Evolutionary conservation across 2,113 vertebrate species (phyloP).

Genomic region (Oriolus oriolus): DNA sequence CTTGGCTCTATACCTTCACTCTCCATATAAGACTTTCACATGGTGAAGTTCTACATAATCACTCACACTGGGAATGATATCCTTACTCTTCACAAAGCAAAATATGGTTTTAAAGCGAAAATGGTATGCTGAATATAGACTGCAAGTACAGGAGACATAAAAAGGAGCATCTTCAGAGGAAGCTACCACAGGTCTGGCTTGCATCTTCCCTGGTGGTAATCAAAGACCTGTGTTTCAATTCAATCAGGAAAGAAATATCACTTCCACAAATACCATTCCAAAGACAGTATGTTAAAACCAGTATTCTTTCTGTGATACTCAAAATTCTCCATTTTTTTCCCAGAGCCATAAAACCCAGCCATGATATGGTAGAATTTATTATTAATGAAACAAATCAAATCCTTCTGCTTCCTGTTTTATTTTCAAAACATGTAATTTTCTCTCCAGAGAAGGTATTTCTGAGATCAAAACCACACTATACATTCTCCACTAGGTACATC

Average conservation of each 20-base stretch:
- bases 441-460: neutral
- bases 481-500: neutral
- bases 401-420: neutral
- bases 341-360: neutral
- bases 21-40: neutral
- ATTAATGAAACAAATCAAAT: neutral
- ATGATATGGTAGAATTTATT: neutral
- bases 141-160: neutral
- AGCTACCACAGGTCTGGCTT: neutral
- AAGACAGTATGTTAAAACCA: neutral
- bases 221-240: neutral
- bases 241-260: neutral
- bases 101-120: neutral
- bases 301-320: neutral
- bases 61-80: neutral
- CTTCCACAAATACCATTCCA: neutral
- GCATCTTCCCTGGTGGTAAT: neutral
- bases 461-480: neutral
- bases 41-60: neutral
- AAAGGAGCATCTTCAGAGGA: neutral
- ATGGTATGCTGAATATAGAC: neutral
- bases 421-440: neutral
- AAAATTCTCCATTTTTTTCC: neutral
- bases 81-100: neutral
- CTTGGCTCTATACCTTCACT: neutral